phyloP scores from a whole-genome alignment of 2,113 vertebrate species.

The Actenoides hombroni region DNA sequence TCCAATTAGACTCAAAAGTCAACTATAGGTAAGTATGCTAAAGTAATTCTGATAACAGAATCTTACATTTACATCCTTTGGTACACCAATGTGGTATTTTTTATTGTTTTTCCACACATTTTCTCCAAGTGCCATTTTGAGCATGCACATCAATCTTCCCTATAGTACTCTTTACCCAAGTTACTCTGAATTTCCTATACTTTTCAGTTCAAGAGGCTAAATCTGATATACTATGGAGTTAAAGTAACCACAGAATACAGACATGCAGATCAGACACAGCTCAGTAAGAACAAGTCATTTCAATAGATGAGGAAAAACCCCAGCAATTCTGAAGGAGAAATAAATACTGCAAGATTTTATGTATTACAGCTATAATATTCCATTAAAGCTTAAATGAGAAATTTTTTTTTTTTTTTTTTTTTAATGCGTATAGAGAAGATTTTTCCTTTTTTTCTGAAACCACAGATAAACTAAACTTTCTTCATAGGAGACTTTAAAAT shows the following conservation, averaged over 20 bases:
- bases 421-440: not conserved
- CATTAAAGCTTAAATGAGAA: not conserved
- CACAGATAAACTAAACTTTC: not conserved
- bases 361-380: not conserved
- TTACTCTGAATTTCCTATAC: not conserved
- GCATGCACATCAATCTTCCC: not conserved
- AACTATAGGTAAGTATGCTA: not conserved
- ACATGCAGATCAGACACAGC: not conserved
- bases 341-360: not conserved
- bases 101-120: not conserved
- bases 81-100: not conserved
- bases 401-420: not conserved
- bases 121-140: not conserved
- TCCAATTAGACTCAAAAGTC: not conserved
- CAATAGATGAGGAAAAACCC: not conserved
- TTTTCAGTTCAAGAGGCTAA: not conserved
- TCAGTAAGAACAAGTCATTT: not conserved
- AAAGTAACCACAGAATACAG: not conserved
- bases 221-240: not conserved
- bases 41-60: not conserved
- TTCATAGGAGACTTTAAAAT: not conserved
- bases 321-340: not conserved
- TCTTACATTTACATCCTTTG: not conserved
- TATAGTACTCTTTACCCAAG: not conserved
- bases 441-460: not conserved